These are phyloP conservation scores for Mareca penelope DNA, from an alignment of 2,797 vertebrate species.

Conservation along the genomic window DNA sequence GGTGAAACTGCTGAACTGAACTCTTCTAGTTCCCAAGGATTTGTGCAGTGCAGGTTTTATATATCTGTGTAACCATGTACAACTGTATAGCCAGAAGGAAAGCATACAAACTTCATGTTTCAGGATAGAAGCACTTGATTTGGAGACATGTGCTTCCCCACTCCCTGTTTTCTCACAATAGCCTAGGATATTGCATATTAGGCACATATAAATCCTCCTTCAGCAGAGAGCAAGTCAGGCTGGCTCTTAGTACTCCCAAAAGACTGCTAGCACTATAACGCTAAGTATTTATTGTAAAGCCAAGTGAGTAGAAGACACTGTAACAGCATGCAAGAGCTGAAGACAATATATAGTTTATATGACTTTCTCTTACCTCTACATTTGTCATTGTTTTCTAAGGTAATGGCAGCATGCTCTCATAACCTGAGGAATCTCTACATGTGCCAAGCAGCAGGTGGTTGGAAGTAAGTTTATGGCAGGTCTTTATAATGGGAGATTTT, in stretches of 20 bases:
- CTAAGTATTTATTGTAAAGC: neutral
- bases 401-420: conserved; percentile 88
- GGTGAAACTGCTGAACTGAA: neutral
- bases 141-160: no score
- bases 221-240: neutral
- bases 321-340: neutral
- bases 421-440: conserved; percentile 86
- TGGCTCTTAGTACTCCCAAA: neutral
- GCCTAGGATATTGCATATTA: neutral
- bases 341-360: neutral
- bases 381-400: conserved; percentile 74
- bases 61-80: accelerated
- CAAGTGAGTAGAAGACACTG: neutral
- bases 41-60: neutral
- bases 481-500: neutral
- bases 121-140: neutral
- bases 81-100: neutral
- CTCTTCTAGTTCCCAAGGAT: accelerated
- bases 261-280: neutral
- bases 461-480: conserved; percentile 84
- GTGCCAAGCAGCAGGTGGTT: conserved; percentile 84
- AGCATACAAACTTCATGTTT: accelerated
- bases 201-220: neutral
- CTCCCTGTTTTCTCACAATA: neutral
- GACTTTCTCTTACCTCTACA: neutral